Percentiles rank a stretch among this genome's conserved stretches.
phyloP scores from a whole-genome alignment of 2,888 invertebrate genomes.

The Criorhina ranunculi region DNA sequence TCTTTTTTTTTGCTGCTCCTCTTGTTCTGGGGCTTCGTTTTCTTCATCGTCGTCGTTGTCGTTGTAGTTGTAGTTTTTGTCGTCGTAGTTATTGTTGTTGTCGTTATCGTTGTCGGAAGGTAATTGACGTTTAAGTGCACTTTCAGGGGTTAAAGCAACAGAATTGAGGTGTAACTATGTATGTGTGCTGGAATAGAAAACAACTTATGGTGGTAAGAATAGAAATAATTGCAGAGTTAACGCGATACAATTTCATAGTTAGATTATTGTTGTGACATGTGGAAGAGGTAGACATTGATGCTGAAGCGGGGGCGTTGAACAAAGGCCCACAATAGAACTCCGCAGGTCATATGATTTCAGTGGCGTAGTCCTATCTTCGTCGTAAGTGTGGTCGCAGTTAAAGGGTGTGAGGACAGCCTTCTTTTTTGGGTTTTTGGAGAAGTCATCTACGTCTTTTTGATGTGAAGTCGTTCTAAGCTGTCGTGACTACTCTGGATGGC shows the following conservation, averaged over 20 bases:
- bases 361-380: too few relatives aligned
- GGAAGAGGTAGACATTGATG: not conserved
- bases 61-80: slow-evolving; percentile 35
- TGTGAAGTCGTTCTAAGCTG: too few relatives aligned
- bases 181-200: slow-evolving; percentile 19
- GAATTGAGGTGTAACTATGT: not conserved
- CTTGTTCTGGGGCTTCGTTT: not conserved
- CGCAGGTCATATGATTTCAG: too few relatives aligned
- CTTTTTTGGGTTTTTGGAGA: too few relatives aligned
- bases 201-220: slow-evolving; percentile 38
- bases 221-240: slow-evolving; percentile 42
- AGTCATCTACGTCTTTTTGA: too few relatives aligned
- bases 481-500: too few relatives aligned
- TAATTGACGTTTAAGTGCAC: slow-evolving; percentile 65
- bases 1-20: too few relatives aligned
- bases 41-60: not conserved
- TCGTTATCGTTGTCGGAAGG: slow-evolving; percentile 51
- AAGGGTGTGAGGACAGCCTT: too few relatives aligned
- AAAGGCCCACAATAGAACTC: too few relatives aligned
- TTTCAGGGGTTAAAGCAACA: slow-evolving; percentile 54
- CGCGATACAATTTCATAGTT: slow-evolving; percentile 1
- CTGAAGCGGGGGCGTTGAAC: too few relatives aligned
- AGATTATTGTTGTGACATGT: slow-evolving; percentile 9
- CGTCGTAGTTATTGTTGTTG: not conserved
- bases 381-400: too few relatives aligned